phyloP scores from a whole-genome alignment of 1,140 invertebrate genomes.

The Danaus melanippus region DNA sequence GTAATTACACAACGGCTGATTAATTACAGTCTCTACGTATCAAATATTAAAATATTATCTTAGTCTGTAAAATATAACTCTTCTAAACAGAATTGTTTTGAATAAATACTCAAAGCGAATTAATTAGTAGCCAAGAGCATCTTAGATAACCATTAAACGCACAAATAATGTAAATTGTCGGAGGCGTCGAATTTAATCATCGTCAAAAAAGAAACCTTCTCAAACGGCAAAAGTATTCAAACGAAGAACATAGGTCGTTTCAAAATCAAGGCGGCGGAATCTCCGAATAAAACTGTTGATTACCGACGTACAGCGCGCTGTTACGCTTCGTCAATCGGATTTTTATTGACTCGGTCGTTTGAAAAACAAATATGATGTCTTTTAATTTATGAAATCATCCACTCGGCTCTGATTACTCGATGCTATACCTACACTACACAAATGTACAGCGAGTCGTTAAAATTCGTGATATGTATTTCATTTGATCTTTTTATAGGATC shows the following conservation, averaged over 20 bases:
- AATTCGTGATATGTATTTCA: slow-evolving; percentile 46
- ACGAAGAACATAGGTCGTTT: slow-evolving; percentile 40
- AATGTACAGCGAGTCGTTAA: slow-evolving; percentile 30
- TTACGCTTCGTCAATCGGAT: slow-evolving; percentile 64
- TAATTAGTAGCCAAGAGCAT: too few relatives aligned
- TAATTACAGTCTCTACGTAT: too few relatives aligned
- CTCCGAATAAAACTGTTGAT: slow-evolving; percentile 66
- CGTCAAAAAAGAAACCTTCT: slow-evolving; percentile 33
- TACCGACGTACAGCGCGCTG: slow-evolving; percentile 47
- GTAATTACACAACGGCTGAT: too few relatives aligned
- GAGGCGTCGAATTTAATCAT: slow-evolving; percentile 52
- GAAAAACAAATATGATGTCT: slow-evolving; percentile 67
- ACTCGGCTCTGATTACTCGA: slow-evolving; percentile 33
- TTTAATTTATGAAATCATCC: slow-evolving; percentile 63
- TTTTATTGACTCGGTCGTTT: slow-evolving; percentile 63
- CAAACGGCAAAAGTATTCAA: slow-evolving; percentile 54
- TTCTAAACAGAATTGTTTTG: too few relatives aligned
- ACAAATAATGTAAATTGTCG: slow-evolving; percentile 10
- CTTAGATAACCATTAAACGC: too few relatives aligned
- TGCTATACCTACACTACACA: slow-evolving; percentile 27
- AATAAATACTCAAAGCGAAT: slow-evolving; percentile 1
- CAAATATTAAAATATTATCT: too few relatives aligned
- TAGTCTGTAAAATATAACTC: too few relatives aligned
- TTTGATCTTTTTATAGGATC: slow-evolving; percentile 43
- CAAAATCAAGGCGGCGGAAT: slow-evolving; percentile 61